These are phyloP conservation scores for Neopelma chrysocephalum DNA, from an alignment of 2,797 vertebrate species.

Conservation along the genomic window DNA sequence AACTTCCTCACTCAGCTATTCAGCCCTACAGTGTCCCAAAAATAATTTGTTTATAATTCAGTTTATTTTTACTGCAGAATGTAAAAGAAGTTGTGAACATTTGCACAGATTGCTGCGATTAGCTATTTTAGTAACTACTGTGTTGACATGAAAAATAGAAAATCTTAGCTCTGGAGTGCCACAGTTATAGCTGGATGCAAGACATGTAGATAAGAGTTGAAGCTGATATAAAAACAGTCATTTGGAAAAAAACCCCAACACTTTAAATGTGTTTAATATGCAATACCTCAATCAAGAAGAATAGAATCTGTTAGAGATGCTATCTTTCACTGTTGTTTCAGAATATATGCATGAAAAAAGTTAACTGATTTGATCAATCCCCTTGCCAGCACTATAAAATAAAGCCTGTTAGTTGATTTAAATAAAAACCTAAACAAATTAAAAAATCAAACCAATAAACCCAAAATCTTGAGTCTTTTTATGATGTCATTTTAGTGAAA, in stretches of 20 bases:
- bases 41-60: neutral
- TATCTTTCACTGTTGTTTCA: neutral
- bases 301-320: neutral
- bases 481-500: neutral
- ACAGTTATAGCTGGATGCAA: neutral
- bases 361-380: neutral
- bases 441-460: accelerated
- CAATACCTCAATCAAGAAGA: neutral
- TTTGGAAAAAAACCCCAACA: neutral
- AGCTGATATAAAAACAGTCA: neutral
- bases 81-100: neutral
- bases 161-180: neutral
- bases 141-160: neutral
- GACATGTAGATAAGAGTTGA: neutral
- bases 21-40: neutral
- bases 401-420: neutral
- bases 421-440: neutral
- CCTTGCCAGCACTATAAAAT: neutral
- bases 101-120: neutral
- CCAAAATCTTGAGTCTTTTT: neutral
- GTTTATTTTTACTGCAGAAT: neutral
- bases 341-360: neutral
- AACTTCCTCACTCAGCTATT: neutral
- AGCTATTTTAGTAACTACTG: neutral
- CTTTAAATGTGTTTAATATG: neutral